phyloP scores from a whole-genome alignment of 2,888 invertebrate species.

The Linhomoeus sp. region DNA sequence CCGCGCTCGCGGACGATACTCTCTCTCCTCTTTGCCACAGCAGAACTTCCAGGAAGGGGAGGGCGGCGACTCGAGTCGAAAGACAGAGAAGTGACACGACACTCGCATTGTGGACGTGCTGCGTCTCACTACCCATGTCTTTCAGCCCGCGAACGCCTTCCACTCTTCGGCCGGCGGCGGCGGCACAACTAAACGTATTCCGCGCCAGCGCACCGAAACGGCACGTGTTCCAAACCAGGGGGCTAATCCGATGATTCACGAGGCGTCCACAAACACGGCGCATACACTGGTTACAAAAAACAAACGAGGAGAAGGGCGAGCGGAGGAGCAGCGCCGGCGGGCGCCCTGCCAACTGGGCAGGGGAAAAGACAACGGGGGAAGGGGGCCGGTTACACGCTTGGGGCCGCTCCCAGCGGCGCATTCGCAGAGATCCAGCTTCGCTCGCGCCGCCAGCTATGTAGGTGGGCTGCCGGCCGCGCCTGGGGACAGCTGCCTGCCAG shows the following conservation, averaged over 20 bases:
- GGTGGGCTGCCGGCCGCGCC: too few relatives aligned
- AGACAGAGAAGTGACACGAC: slow-evolving; percentile 91
- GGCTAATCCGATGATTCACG: too few relatives aligned
- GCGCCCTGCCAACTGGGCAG: not conserved
- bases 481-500: too few relatives aligned
- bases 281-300: too few relatives aligned
- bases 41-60: slow-evolving; percentile 47
- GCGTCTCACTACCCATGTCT: slow-evolving; percentile 98
- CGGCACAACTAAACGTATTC: slow-evolving; percentile 27
- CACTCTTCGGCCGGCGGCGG: slow-evolving; percentile 40
- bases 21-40: slow-evolving; percentile 36
- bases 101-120: slow-evolving; percentile 19
- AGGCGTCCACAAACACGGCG: too few relatives aligned
- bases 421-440: too few relatives aligned
- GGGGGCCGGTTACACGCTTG: not conserved
- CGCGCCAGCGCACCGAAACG: not conserved
- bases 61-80: slow-evolving; percentile 44
- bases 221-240: too few relatives aligned
- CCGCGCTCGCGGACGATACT: slow-evolving; percentile 48
- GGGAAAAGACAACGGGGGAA: not conserved
- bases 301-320: too few relatives aligned
- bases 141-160: slow-evolving; percentile 41
- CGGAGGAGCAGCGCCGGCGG: not conserved
- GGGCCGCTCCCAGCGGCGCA: too few relatives aligned
- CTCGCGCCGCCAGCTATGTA: too few relatives aligned